Conservation (phyloP, 2,888 invertebrate species). For the Nasonovia ribisnigri region DNA sequence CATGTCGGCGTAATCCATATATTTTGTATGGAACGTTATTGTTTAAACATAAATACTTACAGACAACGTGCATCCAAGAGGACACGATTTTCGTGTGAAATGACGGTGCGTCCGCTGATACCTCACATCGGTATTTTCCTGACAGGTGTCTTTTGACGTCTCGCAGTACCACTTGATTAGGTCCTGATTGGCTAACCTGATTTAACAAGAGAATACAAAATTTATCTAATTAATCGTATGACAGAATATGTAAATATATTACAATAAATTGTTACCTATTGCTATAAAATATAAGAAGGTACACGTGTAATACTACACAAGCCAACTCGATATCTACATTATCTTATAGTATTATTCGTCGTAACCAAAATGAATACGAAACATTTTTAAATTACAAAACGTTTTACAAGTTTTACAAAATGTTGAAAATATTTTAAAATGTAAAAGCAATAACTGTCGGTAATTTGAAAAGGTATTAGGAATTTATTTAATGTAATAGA, state of each 20-base stretch:
- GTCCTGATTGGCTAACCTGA: slow-evolving; percentile 77
- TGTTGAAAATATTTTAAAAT: neutral
- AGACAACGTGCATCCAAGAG: slow-evolving; percentile 80
- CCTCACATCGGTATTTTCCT: slow-evolving; percentile 83
- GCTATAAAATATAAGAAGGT: neutral
- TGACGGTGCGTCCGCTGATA: slow-evolving; percentile 80
- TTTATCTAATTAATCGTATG: neutral
- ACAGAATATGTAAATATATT: neutral
- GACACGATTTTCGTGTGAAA: slow-evolving; percentile 79
- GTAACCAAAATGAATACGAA: neutral
- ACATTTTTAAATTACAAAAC: neutral
- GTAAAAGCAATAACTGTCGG: neutral
- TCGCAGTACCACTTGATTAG: slow-evolving; percentile 77
- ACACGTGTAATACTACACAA: neutral
- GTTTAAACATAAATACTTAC: slow-evolving; percentile 73
- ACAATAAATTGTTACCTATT: neutral
- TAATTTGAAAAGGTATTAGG: neutral
- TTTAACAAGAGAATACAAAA: neutral
- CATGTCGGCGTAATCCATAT: neutral
- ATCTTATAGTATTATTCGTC: neutral
- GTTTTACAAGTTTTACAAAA: neutral
- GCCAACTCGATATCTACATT: neutral
- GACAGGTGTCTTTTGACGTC: slow-evolving; percentile 80
- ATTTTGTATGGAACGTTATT: neutral
- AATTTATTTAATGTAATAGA: neutral